Evolutionary conservation across 2,797 vertebrate species (phyloP).

Genomic region (Ctenopoma multispine): DNA sequence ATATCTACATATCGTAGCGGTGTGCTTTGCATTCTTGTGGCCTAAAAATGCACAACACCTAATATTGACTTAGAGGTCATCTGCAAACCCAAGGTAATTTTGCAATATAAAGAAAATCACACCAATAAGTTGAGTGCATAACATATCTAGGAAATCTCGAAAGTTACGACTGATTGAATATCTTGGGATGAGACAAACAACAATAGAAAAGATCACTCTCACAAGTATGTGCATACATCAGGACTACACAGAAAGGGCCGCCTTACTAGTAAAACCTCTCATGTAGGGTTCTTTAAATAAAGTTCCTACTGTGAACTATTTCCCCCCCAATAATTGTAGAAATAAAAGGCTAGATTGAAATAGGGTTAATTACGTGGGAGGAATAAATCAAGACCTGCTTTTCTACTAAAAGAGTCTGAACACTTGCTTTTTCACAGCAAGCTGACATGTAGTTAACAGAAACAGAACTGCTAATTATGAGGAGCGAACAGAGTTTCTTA

Average conservation of each 20-base stretch:
- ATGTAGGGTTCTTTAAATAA: not conserved
- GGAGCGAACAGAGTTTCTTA: slow-evolving; percentile 14
- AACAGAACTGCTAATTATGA: slow-evolving; percentile 23
- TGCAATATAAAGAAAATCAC: no score
- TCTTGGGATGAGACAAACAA: not conserved
- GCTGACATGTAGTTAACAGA: slow-evolving; percentile 8
- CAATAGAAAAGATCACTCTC: not conserved
- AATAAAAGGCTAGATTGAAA: slow-evolving; percentile 35
- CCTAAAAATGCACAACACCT: no score
- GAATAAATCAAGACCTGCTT: slow-evolving; percentile 26
- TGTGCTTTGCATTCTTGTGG: no score
- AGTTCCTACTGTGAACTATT: slow-evolving; percentile 8
- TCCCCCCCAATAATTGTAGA: slow-evolving; percentile 1
- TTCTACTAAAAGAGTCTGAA: slow-evolving; percentile 18
- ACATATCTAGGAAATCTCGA: no score
- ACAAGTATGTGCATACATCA: not conserved
- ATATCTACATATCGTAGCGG: no score
- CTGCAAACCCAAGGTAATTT: no score
- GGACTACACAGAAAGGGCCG: not conserved
- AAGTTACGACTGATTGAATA: no score
- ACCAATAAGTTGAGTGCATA: no score
- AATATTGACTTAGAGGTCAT: no score
- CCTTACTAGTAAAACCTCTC: no score
- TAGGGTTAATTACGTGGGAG: slow-evolving; percentile 34
- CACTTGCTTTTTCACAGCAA: slow-evolving; percentile 26